Conservation (phyloP, 1,140 invertebrate genomes). For the Pseudachorutes palmiensis region DNA sequence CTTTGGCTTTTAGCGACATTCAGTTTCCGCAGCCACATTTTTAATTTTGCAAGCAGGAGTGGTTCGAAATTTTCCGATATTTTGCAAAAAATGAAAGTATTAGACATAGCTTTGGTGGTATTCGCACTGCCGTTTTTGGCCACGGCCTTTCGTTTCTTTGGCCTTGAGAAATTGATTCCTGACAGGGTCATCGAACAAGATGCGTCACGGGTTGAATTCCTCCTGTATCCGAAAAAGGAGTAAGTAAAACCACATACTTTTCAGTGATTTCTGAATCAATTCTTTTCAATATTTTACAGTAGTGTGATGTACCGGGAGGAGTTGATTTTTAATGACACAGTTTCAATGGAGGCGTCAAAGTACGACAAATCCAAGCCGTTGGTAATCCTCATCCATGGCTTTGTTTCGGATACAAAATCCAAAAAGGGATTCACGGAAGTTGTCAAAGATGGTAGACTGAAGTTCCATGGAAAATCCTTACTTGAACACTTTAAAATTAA, state of each 20-base stretch:
- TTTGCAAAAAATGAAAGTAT: too few relatives aligned
- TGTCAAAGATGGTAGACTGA: background rate
- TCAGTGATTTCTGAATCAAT: too few relatives aligned
- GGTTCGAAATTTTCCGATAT: too few relatives aligned
- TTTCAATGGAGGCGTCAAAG: background rate
- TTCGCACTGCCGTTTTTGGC: background rate
- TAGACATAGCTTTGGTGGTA: background rate
- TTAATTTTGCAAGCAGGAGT: too few relatives aligned
- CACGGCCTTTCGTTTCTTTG: background rate
- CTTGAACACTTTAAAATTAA: too few relatives aligned
- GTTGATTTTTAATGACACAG: background rate
- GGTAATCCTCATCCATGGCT: background rate
- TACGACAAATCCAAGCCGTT: background rate
- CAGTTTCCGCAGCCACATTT: too few relatives aligned
- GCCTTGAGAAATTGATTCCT: background rate
- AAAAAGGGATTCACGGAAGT: background rate
- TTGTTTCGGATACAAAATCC: background rate
- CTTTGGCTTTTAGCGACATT: too few relatives aligned
- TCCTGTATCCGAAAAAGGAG: background rate
- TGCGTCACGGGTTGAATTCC: background rate
- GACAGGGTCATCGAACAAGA: background rate
- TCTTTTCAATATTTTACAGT: background rate
- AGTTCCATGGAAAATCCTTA: slow-evolving; percentile 2
- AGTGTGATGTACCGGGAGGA: background rate
- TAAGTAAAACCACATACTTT: too few relatives aligned